phyloP scores from a whole-genome alignment of 2,797 vertebrate species.

The Anguilla obscura region DNA sequence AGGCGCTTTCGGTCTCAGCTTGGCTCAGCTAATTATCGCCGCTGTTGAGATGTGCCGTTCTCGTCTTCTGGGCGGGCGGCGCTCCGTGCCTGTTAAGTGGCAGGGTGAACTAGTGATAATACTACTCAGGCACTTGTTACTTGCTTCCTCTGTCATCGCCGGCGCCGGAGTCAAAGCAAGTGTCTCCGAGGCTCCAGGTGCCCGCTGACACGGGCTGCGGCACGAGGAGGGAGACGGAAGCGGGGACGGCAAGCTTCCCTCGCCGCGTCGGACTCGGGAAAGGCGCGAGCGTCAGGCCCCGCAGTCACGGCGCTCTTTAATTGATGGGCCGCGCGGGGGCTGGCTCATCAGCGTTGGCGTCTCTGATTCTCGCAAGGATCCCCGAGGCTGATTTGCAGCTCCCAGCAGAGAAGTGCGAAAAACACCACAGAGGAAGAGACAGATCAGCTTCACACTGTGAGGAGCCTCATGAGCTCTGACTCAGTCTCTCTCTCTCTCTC shows the following conservation, averaged over 20 bases:
- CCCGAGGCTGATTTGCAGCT: not conserved
- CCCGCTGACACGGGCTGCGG: not conserved
- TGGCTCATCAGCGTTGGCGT: not conserved
- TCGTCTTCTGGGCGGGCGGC: not conserved
- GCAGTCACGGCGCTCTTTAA: not conserved
- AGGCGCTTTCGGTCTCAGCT: not conserved
- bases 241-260: not conserved
- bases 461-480: not conserved
- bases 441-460: not conserved
- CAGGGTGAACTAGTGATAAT: not conserved
- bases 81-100: not conserved
- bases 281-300: not conserved
- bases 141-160: not conserved
- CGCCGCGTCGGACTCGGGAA: not conserved
- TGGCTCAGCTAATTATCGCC: not conserved
- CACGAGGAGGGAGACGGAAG: not conserved
- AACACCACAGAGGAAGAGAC: not conserved
- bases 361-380: not conserved
- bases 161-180: not conserved
- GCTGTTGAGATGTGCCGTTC: not conserved
- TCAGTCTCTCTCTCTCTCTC: not conserved
- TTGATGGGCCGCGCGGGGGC: not conserved
- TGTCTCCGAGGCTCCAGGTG: not conserved
- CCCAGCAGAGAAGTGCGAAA: not conserved
- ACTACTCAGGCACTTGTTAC: not conserved